Evolutionary conservation across 2,888 invertebrate genomes (phyloP).

Genomic region (Apoda limacodes): DNA sequence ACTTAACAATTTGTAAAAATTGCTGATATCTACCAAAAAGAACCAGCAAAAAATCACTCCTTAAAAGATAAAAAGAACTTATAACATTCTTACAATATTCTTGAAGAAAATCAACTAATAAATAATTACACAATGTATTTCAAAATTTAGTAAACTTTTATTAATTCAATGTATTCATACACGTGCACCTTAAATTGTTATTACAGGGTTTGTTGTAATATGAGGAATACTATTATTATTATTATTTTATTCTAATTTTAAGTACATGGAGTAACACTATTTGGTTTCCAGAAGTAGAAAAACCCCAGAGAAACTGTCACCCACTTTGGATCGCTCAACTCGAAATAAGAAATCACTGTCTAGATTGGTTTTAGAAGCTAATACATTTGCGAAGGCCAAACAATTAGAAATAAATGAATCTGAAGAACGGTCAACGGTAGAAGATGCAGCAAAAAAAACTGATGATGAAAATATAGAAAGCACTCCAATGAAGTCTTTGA

Average conservation of each 20-base stretch:
- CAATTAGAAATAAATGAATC: conserved; percentile 31
- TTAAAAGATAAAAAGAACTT: too few relatives aligned
- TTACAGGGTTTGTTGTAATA: too few relatives aligned
- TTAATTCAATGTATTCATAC: too few relatives aligned
- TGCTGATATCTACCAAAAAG: too few relatives aligned
- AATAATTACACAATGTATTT: too few relatives aligned
- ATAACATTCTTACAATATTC: too few relatives aligned
- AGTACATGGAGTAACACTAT: conserved; percentile 13
- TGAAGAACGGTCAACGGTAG: conserved; percentile 22
- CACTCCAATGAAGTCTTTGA: conserved; percentile 48
- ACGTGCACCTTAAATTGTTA: too few relatives aligned
- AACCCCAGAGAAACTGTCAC: conserved; percentile 56
- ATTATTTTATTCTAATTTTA: conserved; percentile 13
- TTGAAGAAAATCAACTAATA: too few relatives aligned
- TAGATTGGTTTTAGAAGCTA: conserved; percentile 54
- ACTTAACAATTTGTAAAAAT: too few relatives aligned
- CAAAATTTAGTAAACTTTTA: too few relatives aligned
- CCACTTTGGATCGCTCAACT: conserved; percentile 36
- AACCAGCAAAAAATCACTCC: too few relatives aligned
- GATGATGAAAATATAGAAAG: conserved; percentile 32
- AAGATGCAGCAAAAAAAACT: conserved; percentile 8
- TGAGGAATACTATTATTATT: background rate
- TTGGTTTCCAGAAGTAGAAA: conserved; percentile 40
- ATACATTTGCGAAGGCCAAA: conserved; percentile 51
- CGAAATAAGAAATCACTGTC: conserved; percentile 48